A percentile compares a stretch with the other conserved stretches of the same genome.
Evolutionary conservation across 2,797 vertebrate species (phyloP).

Genomic region (Malacoraja senta): DNA sequence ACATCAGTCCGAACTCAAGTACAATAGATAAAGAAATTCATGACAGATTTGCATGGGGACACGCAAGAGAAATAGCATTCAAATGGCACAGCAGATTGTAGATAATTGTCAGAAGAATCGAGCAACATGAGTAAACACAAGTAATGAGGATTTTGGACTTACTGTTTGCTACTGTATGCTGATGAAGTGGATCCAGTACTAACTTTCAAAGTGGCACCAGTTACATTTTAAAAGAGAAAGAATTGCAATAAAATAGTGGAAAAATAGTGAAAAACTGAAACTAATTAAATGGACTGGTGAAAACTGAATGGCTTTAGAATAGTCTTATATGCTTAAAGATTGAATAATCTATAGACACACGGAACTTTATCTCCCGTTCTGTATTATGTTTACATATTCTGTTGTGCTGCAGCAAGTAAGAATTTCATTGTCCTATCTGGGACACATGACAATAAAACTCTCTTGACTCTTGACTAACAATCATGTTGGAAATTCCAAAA

Average conservation of each 20-base stretch:
- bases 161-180: neutral
- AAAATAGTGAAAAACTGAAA: neutral
- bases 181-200: neutral
- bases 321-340: neutral
- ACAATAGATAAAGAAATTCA: neutral
- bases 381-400: no score
- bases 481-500: neutral
- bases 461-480: no score
- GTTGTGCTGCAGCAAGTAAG: no score
- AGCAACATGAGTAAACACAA: neutral
- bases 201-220: no score
- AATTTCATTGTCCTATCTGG: no score
- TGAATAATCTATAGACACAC: no score
- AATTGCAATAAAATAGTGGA: neutral
- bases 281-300: neutral
- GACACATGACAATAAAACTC: no score
- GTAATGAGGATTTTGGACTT: neutral
- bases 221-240: neutral
- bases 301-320: neutral
- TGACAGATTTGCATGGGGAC: neutral
- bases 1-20: no score
- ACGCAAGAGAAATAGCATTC: neutral
- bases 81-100: neutral
- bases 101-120: neutral
- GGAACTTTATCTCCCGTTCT: no score